Base-by-base conservation (phyloP, 2,113 vertebrate genomes). In the Mesitornis unicolor region DNA sequence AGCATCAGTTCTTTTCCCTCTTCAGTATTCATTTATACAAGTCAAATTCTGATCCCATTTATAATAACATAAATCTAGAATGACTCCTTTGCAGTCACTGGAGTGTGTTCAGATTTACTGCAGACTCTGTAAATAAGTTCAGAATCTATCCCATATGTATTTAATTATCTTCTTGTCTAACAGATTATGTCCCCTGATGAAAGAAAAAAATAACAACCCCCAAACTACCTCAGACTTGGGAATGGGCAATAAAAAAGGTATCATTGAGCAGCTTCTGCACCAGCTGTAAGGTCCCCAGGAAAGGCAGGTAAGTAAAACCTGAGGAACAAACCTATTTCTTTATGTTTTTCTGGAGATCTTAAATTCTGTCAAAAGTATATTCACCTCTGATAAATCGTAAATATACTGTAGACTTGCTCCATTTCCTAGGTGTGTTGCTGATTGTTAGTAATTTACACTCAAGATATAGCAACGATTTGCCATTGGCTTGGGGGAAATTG, bases 361-460 rank as follows among this genome's bases (percentile, higher is more conserved):
- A 96, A 97, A 96, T 97, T 93, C 94, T 96, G 95, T 97, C 95
- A 97, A 85, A 95, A 83, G 90, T 96, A 93, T 96, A 96, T 92
- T 85, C 78, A 90, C 65, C 91, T 95, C 91, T 97, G 95, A 97
- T 96, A 97, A 97, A 96, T 96, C 76, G 79, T 97, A 97, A 95
- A 96, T 97, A 95, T 97, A 95, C 93, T 87, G 76, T 90, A 94
- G 95, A 84, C 95, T 92, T 95, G 90, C 95, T 97, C 95, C 83
- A 95, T 97, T 97, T 97, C 96, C 96, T 97, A 97, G 95, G 95
- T 96, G 95, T 96, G 96, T 78, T 97, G 96, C 96, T 97, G 96
- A 97, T 96, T 96, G 92, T 94, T 96, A 93, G 96, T 96, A 97
- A 97, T 97, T 97, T 96, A 97, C 93, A 80, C 96, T 96, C 93